Base-by-base conservation (phyloP, 1,140 invertebrate genomes). In the Diorhabda carinulata region DNA sequence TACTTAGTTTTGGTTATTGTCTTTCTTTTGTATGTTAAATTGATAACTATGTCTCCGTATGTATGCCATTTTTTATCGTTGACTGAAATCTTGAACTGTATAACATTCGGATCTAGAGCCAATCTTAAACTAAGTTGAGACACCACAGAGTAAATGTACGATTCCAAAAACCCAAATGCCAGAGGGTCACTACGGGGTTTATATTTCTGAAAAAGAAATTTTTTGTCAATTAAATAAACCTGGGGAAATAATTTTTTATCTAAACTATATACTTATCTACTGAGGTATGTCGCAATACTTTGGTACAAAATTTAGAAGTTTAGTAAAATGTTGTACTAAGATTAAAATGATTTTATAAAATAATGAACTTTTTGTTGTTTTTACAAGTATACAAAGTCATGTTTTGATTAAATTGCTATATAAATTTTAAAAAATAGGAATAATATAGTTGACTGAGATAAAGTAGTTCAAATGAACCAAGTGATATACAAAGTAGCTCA, bases 151-250 rank as follows among this genome's bases (percentile, higher is more conserved):
- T 59, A 5, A n/a, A 67, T 10, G 25, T 67, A 63, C 3, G 61
- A 3, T 41, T 41, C 42, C 8, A 25, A 25, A 8, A 8, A 40
- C 8, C 9, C n/a, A 41, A 41, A 40, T 9, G 25, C 59, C 6
- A 61, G 9, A 9, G 4, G 25, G n/a, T 61, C 59, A 61, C 6
- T 25, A 40, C 65, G 57, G 8, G 9, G 44, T 59, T 60, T 67
- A 52, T 67, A 67, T 61, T 67, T 67, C 65, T 67, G 58, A n/a
- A 66, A 67, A 59, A 67, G 40, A 60, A 59, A 66, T 2, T 25
- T 10, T 7, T 43, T 5, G 9, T 41, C 8, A 61, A 42, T 10
- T 41, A 40, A 3, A 40, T 40, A 61, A 60, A 25, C 4, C 2
- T 61, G 59, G 25, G 25, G 25, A 25, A 25, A 25, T 25, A 25